phyloP scores from a whole-genome alignment of 2,797 vertebrate genomes.

The Chaunax sp. region DNA sequence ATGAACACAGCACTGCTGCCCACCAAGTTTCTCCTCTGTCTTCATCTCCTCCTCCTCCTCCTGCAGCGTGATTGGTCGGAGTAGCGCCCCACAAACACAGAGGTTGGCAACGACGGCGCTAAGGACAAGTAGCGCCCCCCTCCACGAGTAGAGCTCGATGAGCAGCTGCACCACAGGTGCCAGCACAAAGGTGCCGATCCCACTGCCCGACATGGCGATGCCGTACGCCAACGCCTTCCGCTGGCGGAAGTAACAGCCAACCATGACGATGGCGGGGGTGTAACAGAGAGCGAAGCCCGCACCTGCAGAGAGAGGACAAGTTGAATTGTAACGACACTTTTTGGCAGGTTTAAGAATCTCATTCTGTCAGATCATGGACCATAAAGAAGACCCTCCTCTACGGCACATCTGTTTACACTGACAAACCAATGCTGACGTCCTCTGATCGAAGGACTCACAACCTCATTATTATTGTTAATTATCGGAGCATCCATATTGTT shows the following conservation, averaged over 20 bases:
- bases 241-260: slow-evolving; percentile 91
- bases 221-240: slow-evolving; percentile 93
- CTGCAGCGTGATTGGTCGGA: slow-evolving; percentile 86
- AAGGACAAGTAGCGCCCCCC: slow-evolving; percentile 92
- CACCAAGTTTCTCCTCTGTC: not conserved
- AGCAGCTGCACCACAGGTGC: slow-evolving; percentile 92
- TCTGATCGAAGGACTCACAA: too few relatives aligned
- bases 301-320: slow-evolving; percentile 75
- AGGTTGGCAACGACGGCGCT: slow-evolving; percentile 94
- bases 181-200: slow-evolving; percentile 94
- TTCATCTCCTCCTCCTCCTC: slow-evolving; percentile 16
- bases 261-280: slow-evolving; percentile 93
- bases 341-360: too few relatives aligned
- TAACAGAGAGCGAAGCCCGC: slow-evolving; percentile 95
- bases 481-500: too few relatives aligned
- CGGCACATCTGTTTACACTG: too few relatives aligned
- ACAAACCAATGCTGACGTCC: too few relatives aligned
- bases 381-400: too few relatives aligned
- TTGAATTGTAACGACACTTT: not conserved
- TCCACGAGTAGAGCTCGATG: slow-evolving; percentile 94
- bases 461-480: too few relatives aligned
- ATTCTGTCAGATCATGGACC: too few relatives aligned
- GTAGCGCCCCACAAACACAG: slow-evolving; percentile 93
- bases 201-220: slow-evolving; percentile 94
- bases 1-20: not conserved